These are phyloP conservation scores for Lindbergichthys nudifrons DNA, from an alignment of 2,797 vertebrate species.

Conservation along the genomic window DNA sequence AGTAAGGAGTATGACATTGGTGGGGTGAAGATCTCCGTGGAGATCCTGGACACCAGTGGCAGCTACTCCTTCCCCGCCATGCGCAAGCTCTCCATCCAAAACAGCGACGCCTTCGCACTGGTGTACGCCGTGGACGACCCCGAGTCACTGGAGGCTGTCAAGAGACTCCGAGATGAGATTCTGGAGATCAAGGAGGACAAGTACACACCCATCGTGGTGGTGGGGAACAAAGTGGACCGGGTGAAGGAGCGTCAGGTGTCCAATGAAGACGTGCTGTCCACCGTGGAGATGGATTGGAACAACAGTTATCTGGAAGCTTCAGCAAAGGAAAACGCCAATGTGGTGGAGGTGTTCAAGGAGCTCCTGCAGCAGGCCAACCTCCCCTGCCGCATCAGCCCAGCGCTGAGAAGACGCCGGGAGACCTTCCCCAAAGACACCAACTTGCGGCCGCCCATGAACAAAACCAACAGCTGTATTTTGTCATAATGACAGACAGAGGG, in stretches of 20 bases:
- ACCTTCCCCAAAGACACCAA: slow-evolving; percentile 88
- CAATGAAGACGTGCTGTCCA: slow-evolving; percentile 84
- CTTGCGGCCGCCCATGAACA: slow-evolving; percentile 92
- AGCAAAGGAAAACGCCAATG: slow-evolving; percentile 91
- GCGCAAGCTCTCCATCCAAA: slow-evolving; percentile 93
- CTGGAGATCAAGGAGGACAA: slow-evolving; percentile 93
- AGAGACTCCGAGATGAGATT: slow-evolving; percentile 91
- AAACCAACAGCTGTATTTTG: slow-evolving; percentile 93
- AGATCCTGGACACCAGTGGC: slow-evolving; percentile 94
- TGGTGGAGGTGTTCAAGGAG: slow-evolving; percentile 91
- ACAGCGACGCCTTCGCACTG: slow-evolving; percentile 91
- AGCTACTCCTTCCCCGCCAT: slow-evolving; percentile 96
- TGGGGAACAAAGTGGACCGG: slow-evolving; percentile 91
- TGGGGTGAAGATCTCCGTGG: slow-evolving; percentile 87
- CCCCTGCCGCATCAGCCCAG: slow-evolving; percentile 89
- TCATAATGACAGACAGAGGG: slow-evolving; percentile 77
- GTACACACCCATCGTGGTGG: slow-evolving; percentile 90
- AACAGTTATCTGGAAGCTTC: slow-evolving; percentile 90
- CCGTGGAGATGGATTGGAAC: slow-evolving; percentile 94
- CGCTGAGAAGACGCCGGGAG: slow-evolving; percentile 88
- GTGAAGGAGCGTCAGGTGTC: slow-evolving; percentile 81
- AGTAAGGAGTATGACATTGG: slow-evolving; percentile 91
- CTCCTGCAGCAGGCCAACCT: slow-evolving; percentile 91
- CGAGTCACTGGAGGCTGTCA: slow-evolving; percentile 89
- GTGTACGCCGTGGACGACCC: slow-evolving; percentile 91